A percentile compares a stretch with the other conserved stretches of the same genome.
Evolutionary conservation across 2,888 invertebrate species (phyloP).

Genomic region (Mimumesa dahlbomi): DNA sequence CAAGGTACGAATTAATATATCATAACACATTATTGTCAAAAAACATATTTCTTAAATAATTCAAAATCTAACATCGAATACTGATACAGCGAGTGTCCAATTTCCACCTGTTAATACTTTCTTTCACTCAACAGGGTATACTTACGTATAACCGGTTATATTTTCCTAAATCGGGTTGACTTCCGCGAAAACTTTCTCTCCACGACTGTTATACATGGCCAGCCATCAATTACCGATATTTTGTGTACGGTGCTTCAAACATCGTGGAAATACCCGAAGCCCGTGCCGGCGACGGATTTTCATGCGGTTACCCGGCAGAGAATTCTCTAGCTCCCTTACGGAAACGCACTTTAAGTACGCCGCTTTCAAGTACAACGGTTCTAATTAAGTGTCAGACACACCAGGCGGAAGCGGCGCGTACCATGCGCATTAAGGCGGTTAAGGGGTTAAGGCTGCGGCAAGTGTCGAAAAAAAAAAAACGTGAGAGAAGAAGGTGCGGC

Average conservation of each 20-base stretch:
- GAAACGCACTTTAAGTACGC: conserved; percentile 48
- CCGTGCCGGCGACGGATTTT: conserved; percentile 37
- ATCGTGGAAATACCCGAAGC: conserved; percentile 64
- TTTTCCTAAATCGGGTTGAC: too few relatives aligned
- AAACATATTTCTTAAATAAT: too few relatives aligned
- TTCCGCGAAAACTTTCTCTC: too few relatives aligned
- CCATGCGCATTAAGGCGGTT: conserved; percentile 64
- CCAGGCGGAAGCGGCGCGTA: conserved; percentile 59
- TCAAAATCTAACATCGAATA: too few relatives aligned
- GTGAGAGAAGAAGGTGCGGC: conserved; percentile 48
- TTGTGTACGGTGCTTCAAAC: not conserved
- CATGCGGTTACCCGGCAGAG: conserved; percentile 37
- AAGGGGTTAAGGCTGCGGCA: conserved; percentile 61
- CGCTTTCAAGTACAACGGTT: conserved; percentile 57
- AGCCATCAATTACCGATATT: too few relatives aligned
- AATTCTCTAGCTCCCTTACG: conserved; percentile 22
- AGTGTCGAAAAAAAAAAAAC: conserved; percentile 54
- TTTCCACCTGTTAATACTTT: too few relatives aligned
- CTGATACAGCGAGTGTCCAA: too few relatives aligned
- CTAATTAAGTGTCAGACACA: conserved; percentile 67
- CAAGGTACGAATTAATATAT: too few relatives aligned
- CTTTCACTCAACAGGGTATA: too few relatives aligned
- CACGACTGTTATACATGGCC: too few relatives aligned
- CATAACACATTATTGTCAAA: too few relatives aligned
- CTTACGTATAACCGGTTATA: too few relatives aligned